A percentile compares a stretch with the other conserved stretches of the same genome.
phyloP scores from a whole-genome alignment of 2,888 invertebrate species.

The Agonopterix arenella region DNA sequence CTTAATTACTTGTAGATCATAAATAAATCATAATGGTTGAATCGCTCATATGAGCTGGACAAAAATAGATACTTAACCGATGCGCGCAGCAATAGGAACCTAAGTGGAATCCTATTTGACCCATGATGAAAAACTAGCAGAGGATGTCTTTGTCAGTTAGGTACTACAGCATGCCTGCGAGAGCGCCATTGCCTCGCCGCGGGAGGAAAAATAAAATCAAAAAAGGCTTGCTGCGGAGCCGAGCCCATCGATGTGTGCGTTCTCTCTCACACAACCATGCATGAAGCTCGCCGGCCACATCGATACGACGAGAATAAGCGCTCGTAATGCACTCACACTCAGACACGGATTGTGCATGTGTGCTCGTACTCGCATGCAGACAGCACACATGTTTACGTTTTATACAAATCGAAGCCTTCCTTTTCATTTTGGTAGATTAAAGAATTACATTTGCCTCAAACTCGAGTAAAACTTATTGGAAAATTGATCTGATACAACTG shows the following conservation, averaged over 20 bases:
- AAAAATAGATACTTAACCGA: no score
- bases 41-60: no score
- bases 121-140: conserved; percentile 17
- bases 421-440: conserved; percentile 9
- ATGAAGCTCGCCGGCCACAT: conserved; percentile 38
- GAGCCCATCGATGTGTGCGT: conserved; percentile 50
- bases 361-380: conserved; percentile 11
- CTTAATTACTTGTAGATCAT: no score
- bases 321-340: conserved; percentile 52
- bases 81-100: conserved; percentile 1
- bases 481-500: neutral
- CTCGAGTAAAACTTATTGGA: neutral
- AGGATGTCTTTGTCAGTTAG: conserved; percentile 26
- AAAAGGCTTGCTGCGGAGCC: conserved; percentile 62
- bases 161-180: conserved; percentile 18
- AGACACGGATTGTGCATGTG: conserved; percentile 20
- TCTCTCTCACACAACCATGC: conserved; percentile 37
- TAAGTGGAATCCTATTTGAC: conserved; percentile 17
- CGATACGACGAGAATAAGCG: conserved; percentile 43
- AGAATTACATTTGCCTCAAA: conserved; percentile 1
- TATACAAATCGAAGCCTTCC: conserved; percentile 18
- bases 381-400: conserved; percentile 24
- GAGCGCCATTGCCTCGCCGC: conserved; percentile 42
- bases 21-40: no score
- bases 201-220: conserved; percentile 69